These are phyloP conservation scores for Steinernema carpocapsae DNA, from an alignment of 2,888 invertebrate genomes.

Conservation along the genomic window DNA sequence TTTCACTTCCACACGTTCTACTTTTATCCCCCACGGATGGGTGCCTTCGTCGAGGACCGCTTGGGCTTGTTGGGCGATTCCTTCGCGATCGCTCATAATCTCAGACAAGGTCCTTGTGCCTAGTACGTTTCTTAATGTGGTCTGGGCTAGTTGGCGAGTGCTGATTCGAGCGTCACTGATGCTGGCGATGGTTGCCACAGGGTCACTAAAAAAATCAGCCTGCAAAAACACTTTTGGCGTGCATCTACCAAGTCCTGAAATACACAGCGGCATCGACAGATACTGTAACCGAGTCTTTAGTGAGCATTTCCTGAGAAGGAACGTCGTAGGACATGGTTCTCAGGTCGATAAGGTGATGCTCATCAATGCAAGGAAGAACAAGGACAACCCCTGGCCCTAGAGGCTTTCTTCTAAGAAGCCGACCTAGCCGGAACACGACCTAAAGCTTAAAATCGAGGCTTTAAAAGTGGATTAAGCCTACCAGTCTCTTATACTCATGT, in stretches of 20 bases:
- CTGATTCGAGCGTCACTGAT: constrained; percentile 68
- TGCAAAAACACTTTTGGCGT: not conserved
- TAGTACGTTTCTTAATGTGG: constrained; percentile 66
- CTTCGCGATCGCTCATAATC: constrained; percentile 69
- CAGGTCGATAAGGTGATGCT: constrained; percentile 52
- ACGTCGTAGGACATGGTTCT: constrained; percentile 70
- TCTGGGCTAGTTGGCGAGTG: constrained; percentile 69
- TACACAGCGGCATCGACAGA: constrained; percentile 66
- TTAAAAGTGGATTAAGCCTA: constrained; percentile 42
- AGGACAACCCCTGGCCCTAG: constrained; percentile 66
- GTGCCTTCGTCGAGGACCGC: constrained; percentile 65
- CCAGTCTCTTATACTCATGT: constrained; percentile 69
- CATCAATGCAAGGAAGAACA: constrained; percentile 63
- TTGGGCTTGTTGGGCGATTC: constrained; percentile 66
- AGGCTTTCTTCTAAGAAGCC: constrained; percentile 55
- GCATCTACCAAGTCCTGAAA: constrained; percentile 50
- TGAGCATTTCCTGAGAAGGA: constrained; percentile 70
- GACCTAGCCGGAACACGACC: constrained; percentile 68
- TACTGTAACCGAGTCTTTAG: constrained; percentile 70
- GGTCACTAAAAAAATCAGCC: constrained; percentile 50
- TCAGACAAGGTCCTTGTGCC: constrained; percentile 67
- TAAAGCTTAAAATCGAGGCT: constrained; percentile 15
- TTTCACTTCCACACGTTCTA: constrained; percentile 65
- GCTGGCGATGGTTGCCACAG: constrained; percentile 60
- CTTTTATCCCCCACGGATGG: constrained; percentile 61